These are phyloP conservation scores for Atta cephalotes DNA, from an alignment of 1,140 invertebrate genomes.

Conservation along the genomic window DNA sequence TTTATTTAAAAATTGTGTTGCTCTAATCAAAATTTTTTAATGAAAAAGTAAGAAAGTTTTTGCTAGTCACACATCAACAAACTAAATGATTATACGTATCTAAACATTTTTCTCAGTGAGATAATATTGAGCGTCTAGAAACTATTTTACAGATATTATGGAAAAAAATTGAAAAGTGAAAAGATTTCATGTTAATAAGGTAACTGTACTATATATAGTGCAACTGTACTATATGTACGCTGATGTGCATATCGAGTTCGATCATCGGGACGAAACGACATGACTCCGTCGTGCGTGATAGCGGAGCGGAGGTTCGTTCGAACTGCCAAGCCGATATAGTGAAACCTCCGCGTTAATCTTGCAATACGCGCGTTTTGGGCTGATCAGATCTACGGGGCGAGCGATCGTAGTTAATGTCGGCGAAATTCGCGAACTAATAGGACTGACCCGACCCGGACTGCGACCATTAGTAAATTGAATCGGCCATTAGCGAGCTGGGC, in stretches of 20 bases:
- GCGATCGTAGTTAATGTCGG: conserved; percentile 28
- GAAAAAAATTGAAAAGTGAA: neutral
- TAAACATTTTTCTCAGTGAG: no score
- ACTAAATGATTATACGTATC: no score
- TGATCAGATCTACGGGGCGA: conserved; percentile 31
- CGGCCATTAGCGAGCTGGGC: conserved; percentile 41
- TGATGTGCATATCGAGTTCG: neutral
- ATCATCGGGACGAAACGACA: neutral
- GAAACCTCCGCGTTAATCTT: conserved; percentile 37
- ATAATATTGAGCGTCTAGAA: no score
- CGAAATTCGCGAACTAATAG: conserved; percentile 54
- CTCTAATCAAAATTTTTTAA: no score
- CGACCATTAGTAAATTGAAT: conserved; percentile 62
- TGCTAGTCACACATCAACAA: no score
- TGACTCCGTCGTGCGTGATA: conserved; percentile 4
- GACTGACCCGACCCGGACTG: conserved; percentile 24
- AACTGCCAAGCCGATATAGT: neutral
- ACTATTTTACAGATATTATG: neutral
- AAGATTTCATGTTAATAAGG: neutral
- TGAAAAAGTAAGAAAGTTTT: no score
- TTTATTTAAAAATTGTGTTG: no score
- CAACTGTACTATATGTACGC: neutral
- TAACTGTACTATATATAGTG: neutral
- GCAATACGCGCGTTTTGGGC: conserved; percentile 32
- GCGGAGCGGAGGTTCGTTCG: neutral